These are phyloP conservation scores for Leptopilina drosophilae DNA, from an alignment of 2,888 invertebrate genomes.

Conservation along the genomic window DNA sequence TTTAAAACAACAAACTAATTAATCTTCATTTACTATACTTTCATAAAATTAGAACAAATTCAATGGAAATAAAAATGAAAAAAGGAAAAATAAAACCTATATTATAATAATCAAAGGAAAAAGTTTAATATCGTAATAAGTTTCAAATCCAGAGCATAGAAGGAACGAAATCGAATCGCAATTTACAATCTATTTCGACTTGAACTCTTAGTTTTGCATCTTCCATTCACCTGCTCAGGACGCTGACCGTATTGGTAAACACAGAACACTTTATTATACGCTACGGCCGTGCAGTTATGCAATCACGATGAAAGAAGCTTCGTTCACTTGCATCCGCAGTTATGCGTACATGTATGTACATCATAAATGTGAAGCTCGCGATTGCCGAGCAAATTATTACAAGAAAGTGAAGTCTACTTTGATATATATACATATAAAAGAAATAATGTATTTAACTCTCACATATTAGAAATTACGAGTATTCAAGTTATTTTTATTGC, in stretches of 20 bases:
- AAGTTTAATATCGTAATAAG: background rate
- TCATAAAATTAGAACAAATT: too few species aligned
- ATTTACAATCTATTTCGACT: background rate
- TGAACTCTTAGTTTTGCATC: slow-evolving; percentile 46
- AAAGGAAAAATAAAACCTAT: background rate
- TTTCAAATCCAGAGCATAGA: background rate
- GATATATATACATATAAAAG: background rate
- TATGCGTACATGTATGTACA: slow-evolving; percentile 6
- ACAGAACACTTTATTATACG: slow-evolving; percentile 49
- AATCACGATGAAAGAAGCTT: slow-evolving; percentile 40
- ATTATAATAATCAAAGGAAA: too few species aligned
- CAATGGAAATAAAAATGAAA: background rate
- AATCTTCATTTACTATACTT: too few species aligned
- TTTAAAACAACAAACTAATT: too few species aligned
- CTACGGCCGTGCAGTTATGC: slow-evolving; percentile 39
- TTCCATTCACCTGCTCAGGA: slow-evolving; percentile 48
- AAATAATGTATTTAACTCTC: slow-evolving; percentile 22
- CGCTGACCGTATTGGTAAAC: slow-evolving; percentile 38
- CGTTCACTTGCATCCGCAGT: slow-evolving; percentile 12
- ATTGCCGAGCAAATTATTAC: slow-evolving; percentile 12
- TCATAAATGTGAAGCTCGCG: slow-evolving; percentile 14
- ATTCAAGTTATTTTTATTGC: background rate
- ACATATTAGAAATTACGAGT: background rate
- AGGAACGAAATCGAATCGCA: slow-evolving; percentile 19
- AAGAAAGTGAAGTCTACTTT: slow-evolving; percentile 28